These are phyloP conservation scores for Triplophysa yarkandensis DNA, from an alignment of 2,797 vertebrate genomes.

Conservation along the genomic window DNA sequence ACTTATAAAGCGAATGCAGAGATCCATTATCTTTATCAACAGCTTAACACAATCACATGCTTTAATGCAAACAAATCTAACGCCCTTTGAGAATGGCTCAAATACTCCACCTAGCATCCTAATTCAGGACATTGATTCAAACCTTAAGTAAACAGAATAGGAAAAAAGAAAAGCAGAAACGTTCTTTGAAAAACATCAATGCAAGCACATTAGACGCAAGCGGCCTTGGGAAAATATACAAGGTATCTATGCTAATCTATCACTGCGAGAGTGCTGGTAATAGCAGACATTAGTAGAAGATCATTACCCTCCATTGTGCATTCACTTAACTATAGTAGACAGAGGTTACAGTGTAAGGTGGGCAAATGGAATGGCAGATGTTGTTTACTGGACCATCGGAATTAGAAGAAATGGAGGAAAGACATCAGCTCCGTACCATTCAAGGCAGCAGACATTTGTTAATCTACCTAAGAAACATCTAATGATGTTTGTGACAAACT, in stretches of 20 bases:
- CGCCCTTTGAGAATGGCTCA: constrained; percentile 27
- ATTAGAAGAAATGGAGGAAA: constrained; percentile 51
- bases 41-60: constrained; percentile 34
- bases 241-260: constrained; percentile 58
- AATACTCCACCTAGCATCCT: constrained; percentile 11
- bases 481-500: constrained; percentile 50
- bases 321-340: constrained; percentile 62
- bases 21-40: constrained; percentile 53
- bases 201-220: constrained; percentile 40
- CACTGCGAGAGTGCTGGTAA: constrained; percentile 58
- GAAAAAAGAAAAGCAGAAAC: constrained; percentile 30
- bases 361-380: constrained; percentile 62
- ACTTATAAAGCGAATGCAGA: constrained; percentile 49
- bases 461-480: constrained; percentile 24
- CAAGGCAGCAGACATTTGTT: constrained; percentile 26
- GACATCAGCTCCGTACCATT: constrained; percentile 38
- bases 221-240: constrained; percentile 56
- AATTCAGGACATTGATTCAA: constrained; percentile 47
- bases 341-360: constrained; percentile 60
- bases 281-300: constrained; percentile 65
- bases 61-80: constrained; percentile 29
- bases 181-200: constrained; percentile 37
- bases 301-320: constrained; percentile 65
- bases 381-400: constrained; percentile 61
- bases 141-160: constrained; percentile 37